Percentiles rank a stretch among this genome's conserved stretches.
These are phyloP conservation scores for Nannoperca australis DNA, from an alignment of 2,797 vertebrate species.

Conservation along the genomic window DNA sequence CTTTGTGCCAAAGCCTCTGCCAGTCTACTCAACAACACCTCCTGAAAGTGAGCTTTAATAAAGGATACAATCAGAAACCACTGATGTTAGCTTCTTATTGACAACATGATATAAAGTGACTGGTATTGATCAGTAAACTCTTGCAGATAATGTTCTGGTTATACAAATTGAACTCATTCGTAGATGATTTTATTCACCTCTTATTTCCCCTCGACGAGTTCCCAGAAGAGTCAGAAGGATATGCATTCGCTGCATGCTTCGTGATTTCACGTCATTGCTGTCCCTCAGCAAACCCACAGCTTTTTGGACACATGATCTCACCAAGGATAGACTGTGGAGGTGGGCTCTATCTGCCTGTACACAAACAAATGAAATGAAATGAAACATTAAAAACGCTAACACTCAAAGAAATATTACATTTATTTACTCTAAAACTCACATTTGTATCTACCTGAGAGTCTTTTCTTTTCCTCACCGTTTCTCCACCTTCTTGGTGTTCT, in stretches of 20 bases:
- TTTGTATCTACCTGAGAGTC: conserved; percentile 33
- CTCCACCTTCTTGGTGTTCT: conserved; percentile 41
- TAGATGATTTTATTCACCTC: conserved; percentile 54
- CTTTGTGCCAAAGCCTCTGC: conserved; percentile 60
- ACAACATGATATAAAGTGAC: not conserved
- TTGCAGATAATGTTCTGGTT: not conserved
- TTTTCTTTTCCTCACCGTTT: conserved; percentile 6
- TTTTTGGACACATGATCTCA: conserved; percentile 84
- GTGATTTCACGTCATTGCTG: conserved; percentile 33
- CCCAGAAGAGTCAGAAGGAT: conserved; percentile 78
- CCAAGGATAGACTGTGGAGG: conserved; percentile 75
- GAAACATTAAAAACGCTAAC: not conserved
- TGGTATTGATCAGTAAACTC: not conserved
- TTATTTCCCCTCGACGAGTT: conserved; percentile 10
- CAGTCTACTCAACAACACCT: conserved; percentile 73
- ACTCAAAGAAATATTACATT: not conserved
- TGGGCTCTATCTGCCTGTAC: conserved; percentile 59
- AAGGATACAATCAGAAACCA: not conserved
- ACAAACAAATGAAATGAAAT: conserved; percentile 3
- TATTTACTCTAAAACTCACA: conserved; percentile 35
- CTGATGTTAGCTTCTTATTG: not conserved
- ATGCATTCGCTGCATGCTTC: conserved; percentile 77
- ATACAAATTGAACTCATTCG: not conserved
- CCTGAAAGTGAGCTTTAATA: conserved; percentile 76
- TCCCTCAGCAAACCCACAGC: conserved; percentile 83